These are phyloP conservation scores for Cyphomyrus discorhynchus DNA, from an alignment of 2,113 vertebrate species.

Conservation along the genomic window DNA sequence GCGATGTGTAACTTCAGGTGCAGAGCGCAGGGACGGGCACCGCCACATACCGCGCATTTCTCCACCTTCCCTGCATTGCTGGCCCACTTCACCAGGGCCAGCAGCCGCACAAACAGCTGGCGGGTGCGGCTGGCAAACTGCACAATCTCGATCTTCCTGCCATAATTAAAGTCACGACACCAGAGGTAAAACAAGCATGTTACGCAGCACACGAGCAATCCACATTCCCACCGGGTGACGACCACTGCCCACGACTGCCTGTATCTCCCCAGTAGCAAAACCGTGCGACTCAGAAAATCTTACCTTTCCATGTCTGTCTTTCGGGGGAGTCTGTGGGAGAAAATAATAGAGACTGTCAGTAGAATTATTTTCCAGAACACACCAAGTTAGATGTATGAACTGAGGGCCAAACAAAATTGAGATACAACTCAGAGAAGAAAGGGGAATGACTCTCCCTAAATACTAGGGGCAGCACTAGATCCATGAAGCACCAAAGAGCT, in stretches of 20 bases:
- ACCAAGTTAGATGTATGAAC: background rate
- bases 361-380: background rate
- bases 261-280: background rate
- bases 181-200: background rate
- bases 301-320: conserved; percentile 99
- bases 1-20: background rate
- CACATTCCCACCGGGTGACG: background rate
- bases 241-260: background rate
- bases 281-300: background rate
- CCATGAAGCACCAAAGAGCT: background rate
- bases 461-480: background rate
- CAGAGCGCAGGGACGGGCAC: background rate
- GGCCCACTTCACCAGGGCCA: conserved; percentile 96
- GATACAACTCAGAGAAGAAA: background rate
- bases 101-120: conserved; percentile 90
- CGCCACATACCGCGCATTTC: conserved; percentile 87
- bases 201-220: too few species aligned
- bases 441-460: background rate
- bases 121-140: conserved; percentile 96
- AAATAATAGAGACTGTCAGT: conserved; percentile 13
- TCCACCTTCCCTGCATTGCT: conserved; percentile 98
- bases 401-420: background rate
- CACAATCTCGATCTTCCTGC: conserved; percentile 98
- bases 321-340: conserved; percentile 74
- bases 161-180: background rate